A percentile compares a stretch with the other conserved stretches of the same genome.
phyloP scores from a whole-genome alignment of 2,113 vertebrate genomes.

The Notechis scutatus region DNA sequence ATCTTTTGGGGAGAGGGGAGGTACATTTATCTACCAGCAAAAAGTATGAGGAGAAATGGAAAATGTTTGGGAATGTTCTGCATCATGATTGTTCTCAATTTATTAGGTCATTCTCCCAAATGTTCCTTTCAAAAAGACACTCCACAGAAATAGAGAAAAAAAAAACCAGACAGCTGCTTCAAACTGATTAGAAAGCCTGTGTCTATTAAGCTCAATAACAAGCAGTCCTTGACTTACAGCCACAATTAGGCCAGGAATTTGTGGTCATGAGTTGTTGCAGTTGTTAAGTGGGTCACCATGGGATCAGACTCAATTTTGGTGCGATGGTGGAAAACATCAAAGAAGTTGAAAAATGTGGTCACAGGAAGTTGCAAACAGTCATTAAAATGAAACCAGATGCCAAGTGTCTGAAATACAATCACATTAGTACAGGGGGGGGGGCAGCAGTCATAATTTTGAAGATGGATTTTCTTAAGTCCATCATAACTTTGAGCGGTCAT shows the following conservation, averaged over 20 bases:
- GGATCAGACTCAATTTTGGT: not conserved
- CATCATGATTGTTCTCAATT: not conserved
- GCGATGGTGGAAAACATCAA: not conserved
- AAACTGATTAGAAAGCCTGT: not conserved
- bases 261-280: not conserved
- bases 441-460: not conserved
- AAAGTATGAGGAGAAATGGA: not conserved
- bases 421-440: not conserved
- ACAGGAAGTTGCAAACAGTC: not conserved
- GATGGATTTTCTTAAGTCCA: not conserved
- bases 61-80: not conserved
- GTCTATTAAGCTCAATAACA: not conserved
- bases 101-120: not conserved
- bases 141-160: not conserved
- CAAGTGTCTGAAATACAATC: not conserved
- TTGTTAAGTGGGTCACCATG: too few species aligned
- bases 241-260: not conserved
- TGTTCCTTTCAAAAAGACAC: not conserved
- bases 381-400: not conserved
- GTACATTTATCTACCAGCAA: not conserved
- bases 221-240: not conserved
- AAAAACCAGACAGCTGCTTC: not conserved
- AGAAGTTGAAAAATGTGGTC: not conserved
- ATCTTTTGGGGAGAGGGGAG: not conserved
- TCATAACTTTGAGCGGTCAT: not conserved